Conservation (phyloP, 1,140 invertebrate genomes). For the Lordiphosa collinella region DNA sequence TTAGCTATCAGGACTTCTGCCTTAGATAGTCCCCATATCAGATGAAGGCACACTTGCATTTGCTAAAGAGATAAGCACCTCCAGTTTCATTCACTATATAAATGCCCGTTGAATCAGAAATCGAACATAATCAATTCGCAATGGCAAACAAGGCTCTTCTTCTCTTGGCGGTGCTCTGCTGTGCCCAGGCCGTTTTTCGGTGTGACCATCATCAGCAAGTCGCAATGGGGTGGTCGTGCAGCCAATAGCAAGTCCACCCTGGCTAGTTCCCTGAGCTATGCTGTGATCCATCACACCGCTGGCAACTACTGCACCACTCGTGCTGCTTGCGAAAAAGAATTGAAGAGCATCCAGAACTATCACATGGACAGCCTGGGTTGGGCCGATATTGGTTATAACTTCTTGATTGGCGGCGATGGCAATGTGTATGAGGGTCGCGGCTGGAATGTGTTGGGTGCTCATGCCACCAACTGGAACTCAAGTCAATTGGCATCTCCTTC, state of each 20-base stretch:
- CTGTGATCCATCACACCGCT: conserved; percentile 88
- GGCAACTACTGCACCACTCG: conserved; percentile 81
- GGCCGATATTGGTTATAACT: conserved; percentile 87
- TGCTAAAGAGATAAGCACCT: conserved; percentile 27
- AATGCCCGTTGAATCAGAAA: conserved; percentile 12
- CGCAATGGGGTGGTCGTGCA: conserved; percentile 83
- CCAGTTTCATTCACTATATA: conserved; percentile 30
- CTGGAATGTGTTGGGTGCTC: conserved; percentile 85
- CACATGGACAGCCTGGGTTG: conserved; percentile 83
- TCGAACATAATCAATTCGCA: conserved; percentile 16
- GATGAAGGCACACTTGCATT: conserved; percentile 18
- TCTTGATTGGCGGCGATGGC: conserved; percentile 82
- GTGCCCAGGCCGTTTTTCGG: conserved; percentile 56
- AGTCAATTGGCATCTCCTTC: conserved; percentile 84
- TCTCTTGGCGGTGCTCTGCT: conserved; percentile 51
- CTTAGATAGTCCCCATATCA: conserved; percentile 32
- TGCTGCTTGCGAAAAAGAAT: conserved; percentile 80
- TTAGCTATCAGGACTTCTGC: too few relatives aligned
- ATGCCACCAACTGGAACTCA: conserved; percentile 85
- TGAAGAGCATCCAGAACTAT: conserved; percentile 82
- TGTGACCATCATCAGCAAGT: conserved; percentile 80
- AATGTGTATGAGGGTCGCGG: conserved; percentile 85
- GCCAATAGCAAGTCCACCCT: conserved; percentile 80
- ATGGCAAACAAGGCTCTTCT: conserved; percentile 60
- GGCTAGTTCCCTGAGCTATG: conserved; percentile 83